Evolutionary conservation across 2,113 vertebrate species (phyloP).

Genomic region (Grantiella picta): DNA sequence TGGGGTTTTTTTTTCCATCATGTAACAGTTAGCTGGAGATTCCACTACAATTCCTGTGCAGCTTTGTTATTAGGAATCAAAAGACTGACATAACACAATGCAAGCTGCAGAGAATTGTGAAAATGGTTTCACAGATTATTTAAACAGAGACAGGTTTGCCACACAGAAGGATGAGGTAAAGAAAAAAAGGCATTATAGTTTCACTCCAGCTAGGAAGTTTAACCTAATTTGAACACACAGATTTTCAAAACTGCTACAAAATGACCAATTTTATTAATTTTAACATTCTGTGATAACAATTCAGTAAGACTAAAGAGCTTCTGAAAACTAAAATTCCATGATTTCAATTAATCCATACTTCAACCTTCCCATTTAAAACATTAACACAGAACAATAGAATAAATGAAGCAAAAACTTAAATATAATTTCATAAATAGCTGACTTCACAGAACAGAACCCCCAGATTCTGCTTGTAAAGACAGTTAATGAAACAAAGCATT

Average conservation of each 20-base stretch:
- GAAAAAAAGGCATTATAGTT: background rate
- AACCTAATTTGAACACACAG: background rate
- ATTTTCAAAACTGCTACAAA: background rate
- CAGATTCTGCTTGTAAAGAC: background rate
- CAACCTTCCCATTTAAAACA: background rate
- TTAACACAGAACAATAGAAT: background rate
- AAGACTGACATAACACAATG: background rate
- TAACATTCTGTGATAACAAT: background rate
- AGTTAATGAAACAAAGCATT: background rate
- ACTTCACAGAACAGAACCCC: background rate
- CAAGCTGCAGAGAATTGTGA: background rate
- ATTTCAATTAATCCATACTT: background rate
- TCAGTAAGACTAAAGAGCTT: background rate
- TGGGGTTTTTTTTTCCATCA: rapidly evolving
- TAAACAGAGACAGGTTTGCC: background rate
- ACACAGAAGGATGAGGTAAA: background rate
- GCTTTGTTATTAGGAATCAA: background rate
- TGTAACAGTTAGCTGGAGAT: background rate
- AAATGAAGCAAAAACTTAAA: background rate
- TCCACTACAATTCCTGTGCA: background rate
- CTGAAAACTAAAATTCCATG: background rate
- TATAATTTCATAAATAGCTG: background rate
- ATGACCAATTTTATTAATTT: background rate
- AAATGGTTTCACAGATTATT: background rate
- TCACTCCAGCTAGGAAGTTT: background rate